Conservation (phyloP, 2,888 invertebrate species). For the Aleiodes leptofemur region DNA sequence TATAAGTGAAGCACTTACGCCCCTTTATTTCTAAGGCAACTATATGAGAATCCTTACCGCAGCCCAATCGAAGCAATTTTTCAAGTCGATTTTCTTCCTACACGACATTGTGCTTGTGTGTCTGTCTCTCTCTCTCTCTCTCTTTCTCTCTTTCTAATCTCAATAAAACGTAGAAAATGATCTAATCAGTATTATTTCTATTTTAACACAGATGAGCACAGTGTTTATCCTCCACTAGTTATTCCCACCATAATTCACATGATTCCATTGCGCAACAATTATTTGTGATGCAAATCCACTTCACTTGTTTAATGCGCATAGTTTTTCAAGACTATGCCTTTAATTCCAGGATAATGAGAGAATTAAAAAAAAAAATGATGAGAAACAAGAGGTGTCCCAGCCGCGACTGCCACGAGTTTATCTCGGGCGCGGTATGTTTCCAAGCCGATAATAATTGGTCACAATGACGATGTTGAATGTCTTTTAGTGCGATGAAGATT, state of each 20-base stretch:
- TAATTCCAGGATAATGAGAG: background rate
- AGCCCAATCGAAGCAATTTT: conserved; percentile 65
- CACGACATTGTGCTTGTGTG: conserved; percentile 63
- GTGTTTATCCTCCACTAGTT: background rate
- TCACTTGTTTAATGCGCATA: background rate
- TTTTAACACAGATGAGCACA: background rate
- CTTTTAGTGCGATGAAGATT: conserved; percentile 12
- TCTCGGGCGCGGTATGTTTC: conserved; percentile 54
- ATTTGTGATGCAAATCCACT: background rate
- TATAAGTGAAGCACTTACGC: too few species aligned
- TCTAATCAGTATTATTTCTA: background rate
- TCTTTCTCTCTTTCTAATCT: background rate
- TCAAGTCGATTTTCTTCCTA: conserved; percentile 68
- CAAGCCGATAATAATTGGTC: conserved; percentile 56
- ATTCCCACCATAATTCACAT: too few species aligned
- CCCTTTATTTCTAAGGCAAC: too few species aligned
- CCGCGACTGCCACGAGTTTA: conserved; percentile 50
- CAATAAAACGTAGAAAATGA: background rate
- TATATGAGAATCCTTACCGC: conserved; percentile 60
- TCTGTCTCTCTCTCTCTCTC: too few species aligned
- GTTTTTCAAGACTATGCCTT: too few species aligned
- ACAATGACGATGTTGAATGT: conserved; percentile 47
- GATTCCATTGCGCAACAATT: background rate
- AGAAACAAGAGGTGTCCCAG: conserved; percentile 4
- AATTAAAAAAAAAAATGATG: conserved; percentile 2